Conservation (phyloP, 2,888 invertebrate genomes). For the Catocala nupta region DNA sequence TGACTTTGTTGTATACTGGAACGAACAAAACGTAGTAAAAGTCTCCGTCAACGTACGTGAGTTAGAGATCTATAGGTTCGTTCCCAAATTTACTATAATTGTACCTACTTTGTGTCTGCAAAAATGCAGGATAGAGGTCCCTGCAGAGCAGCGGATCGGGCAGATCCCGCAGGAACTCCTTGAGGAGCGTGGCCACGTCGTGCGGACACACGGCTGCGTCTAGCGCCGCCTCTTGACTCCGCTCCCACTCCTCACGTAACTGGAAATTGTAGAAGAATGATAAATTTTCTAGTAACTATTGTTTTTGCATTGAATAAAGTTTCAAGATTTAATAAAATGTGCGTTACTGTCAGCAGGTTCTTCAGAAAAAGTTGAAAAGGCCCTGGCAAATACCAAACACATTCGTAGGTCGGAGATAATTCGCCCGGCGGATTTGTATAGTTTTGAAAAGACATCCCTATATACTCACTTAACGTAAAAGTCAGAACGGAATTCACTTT, state of each 20-base stretch:
- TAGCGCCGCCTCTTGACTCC: constrained; percentile 91
- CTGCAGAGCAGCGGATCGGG: constrained; percentile 97
- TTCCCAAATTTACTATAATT: background rate
- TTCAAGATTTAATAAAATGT: too few species aligned
- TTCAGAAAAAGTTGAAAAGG: too few species aligned
- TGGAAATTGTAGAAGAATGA: constrained; percentile 70
- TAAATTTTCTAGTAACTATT: background rate
- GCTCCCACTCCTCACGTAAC: constrained; percentile 96
- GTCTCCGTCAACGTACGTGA: background rate
- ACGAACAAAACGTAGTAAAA: too few species aligned
- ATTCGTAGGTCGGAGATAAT: too few species aligned
- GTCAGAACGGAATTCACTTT: too few species aligned
- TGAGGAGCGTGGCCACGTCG: constrained; percentile 96
- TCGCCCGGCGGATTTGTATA: too few species aligned
- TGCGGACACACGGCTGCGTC: constrained; percentile 95
- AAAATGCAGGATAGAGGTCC: constrained; percentile 95
- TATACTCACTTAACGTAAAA: too few species aligned
- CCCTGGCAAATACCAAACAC: too few species aligned
- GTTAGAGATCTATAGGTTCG: background rate
- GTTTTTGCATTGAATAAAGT: too few species aligned
- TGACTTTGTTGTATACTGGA: too few species aligned
- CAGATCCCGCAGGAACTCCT: constrained; percentile 97
- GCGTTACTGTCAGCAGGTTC: too few species aligned
- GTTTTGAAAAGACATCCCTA: too few species aligned
- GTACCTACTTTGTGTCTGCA: constrained; percentile 95